phyloP scores from a whole-genome alignment of 2,888 invertebrate species.

The Tetragonisca angustula region DNA sequence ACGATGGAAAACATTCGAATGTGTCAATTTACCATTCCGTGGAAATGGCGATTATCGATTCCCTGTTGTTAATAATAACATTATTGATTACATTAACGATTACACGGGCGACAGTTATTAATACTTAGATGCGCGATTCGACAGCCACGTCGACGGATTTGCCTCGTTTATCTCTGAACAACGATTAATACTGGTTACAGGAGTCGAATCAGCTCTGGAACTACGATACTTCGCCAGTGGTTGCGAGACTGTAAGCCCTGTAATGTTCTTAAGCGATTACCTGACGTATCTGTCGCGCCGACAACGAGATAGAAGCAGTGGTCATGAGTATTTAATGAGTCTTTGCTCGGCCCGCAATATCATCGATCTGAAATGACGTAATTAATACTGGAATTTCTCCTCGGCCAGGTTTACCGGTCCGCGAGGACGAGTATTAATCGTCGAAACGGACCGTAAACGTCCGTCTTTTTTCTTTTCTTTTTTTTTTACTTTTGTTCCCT shows the following conservation, averaged over 20 bases:
- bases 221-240: constrained; percentile 45
- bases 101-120: constrained; percentile 58
- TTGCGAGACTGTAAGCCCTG: constrained; percentile 35
- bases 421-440: constrained; percentile 3
- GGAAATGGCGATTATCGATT: constrained; percentile 9
- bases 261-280: constrained; percentile 63
- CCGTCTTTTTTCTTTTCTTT: too few relatives aligned
- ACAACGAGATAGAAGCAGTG: constrained; percentile 41
- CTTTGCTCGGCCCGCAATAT: constrained; percentile 14
- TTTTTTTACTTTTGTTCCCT: too few relatives aligned
- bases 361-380: constrained; percentile 48
- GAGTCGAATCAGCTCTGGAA: constrained; percentile 48
- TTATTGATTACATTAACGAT: constrained; percentile 51
- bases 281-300: constrained; percentile 47
- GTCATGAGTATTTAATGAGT: constrained; percentile 49
- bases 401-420: neutral
- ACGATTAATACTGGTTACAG: constrained; percentile 59
- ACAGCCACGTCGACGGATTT: constrained; percentile 51
- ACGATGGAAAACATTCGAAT: neutral
- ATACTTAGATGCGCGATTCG: constrained; percentile 58
- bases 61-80: constrained; percentile 53
- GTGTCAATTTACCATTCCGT: constrained; percentile 19
- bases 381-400: constrained; percentile 40
- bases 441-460: neutral
- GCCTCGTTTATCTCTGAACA: constrained; percentile 62